These are phyloP conservation scores for Zophobas atratus DNA, from an alignment of 1,140 invertebrate species.

Conservation along the genomic window DNA sequence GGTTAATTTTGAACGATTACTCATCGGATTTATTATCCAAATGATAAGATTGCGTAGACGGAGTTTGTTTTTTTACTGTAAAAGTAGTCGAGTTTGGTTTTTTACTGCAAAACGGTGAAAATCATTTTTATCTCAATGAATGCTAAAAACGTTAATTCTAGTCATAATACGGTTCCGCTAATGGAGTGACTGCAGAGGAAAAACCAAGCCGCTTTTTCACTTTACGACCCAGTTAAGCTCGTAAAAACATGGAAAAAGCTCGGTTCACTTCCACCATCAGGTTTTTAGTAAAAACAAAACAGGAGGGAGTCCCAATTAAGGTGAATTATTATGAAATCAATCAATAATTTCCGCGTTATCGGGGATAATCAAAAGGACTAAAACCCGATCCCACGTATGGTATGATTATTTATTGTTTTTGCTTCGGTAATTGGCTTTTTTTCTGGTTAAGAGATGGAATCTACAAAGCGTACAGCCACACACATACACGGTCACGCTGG, in stretches of 20 bases:
- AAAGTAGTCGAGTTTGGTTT: no score
- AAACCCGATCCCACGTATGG: neutral
- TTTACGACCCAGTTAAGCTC: constrained; percentile 36
- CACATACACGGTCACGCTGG: constrained; percentile 17
- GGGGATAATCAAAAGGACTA: neutral
- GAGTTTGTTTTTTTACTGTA: no score
- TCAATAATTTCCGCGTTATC: constrained; percentile 5
- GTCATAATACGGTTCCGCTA: neutral
- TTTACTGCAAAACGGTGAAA: neutral
- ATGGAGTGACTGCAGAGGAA: constrained; percentile 19
- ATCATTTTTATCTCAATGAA: neutral
- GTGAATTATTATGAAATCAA: constrained; percentile 22
- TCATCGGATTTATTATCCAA: no score
- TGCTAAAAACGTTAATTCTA: neutral
- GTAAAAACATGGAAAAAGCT: constrained; percentile 9
- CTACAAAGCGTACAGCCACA: neutral
- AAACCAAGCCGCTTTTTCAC: constrained; percentile 19
- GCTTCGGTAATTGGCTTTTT: neutral
- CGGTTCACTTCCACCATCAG: neutral
- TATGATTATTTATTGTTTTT: neutral
- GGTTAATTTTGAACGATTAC: no score
- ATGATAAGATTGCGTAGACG: no score
- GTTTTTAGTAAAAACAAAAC: constrained; percentile 33
- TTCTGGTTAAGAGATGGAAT: neutral
- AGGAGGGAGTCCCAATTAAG: constrained; percentile 23